Percentiles rank a stretch among this genome's conserved stretches.
These are phyloP conservation scores for Dermolepida albohirtum DNA, from an alignment of 2,888 invertebrate genomes.

Conservation along the genomic window DNA sequence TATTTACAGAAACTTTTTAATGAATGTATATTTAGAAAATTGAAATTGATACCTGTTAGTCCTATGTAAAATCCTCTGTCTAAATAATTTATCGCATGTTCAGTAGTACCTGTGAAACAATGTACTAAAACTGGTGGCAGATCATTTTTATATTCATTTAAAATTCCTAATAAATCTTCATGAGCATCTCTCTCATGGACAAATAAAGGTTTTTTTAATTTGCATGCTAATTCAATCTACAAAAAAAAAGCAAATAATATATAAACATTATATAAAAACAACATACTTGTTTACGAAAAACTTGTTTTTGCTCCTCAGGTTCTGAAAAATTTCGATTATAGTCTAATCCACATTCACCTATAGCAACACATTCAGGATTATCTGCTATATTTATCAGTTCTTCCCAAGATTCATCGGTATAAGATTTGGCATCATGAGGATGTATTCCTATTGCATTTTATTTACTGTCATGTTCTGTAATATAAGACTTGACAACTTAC, in stretches of 20 bases:
- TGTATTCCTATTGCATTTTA: constrained; percentile 78
- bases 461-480: constrained; percentile 1
- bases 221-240: constrained; percentile 86
- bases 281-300: constrained; percentile 85
- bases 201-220: constrained; percentile 87
- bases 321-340: constrained; percentile 95
- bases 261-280: constrained; percentile 27
- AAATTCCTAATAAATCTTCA: constrained; percentile 83
- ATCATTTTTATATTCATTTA: constrained; percentile 66
- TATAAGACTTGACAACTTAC: constrained; percentile 63
- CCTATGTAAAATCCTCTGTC: constrained; percentile 89
- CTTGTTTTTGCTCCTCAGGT: constrained; percentile 85
- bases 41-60: constrained; percentile 71
- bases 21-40: constrained; percentile 2
- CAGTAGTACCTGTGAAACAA: constrained; percentile 90
- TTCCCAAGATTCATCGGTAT: constrained; percentile 81
- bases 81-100: constrained; percentile 86
- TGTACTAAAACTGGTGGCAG: constrained; percentile 89
- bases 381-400: constrained; percentile 80
- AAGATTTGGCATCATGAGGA: constrained; percentile 93
- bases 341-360: constrained; percentile 95
- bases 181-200: constrained; percentile 95
- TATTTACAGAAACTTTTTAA: constrained; percentile 35
- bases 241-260: constrained; percentile 51
- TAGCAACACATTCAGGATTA: constrained; percentile 91